Percentiles rank a stretch among this genome's conserved stretches.
Evolutionary conservation across 1,140 invertebrate genomes (phyloP).

Genomic region (Anthonomus grandis): DNA sequence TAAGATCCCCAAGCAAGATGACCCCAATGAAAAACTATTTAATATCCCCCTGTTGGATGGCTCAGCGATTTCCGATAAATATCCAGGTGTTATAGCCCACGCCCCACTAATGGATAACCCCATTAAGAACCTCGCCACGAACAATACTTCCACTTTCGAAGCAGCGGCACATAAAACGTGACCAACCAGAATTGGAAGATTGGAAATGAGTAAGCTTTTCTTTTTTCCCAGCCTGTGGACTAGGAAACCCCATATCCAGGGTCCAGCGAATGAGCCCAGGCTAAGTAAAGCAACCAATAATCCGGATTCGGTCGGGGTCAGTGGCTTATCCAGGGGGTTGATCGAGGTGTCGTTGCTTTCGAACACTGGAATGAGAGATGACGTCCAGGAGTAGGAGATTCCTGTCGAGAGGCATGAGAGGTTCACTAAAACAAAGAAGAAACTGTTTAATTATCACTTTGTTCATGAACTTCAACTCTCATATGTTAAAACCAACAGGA

Average conservation of each 20-base stretch:
- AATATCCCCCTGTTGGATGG: conserved; percentile 33
- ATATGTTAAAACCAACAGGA: no score
- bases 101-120: conserved; percentile 49
- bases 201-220: conserved; percentile 43
- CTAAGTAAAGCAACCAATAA: conserved; percentile 80
- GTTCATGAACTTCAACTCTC: no score
- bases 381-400: conserved; percentile 66
- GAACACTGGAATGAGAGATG: conserved; percentile 61
- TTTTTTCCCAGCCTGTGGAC: conserved; percentile 50
- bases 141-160: conserved; percentile 40
- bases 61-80: conserved; percentile 53
- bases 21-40: conserved; percentile 63
- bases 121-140: conserved; percentile 46
- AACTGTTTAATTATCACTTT: no score
- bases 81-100: conserved; percentile 52
- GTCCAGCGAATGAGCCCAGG: conserved; percentile 62
- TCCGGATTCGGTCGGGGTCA: conserved; percentile 57
- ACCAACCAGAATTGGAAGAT: conserved; percentile 46
- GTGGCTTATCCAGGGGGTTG: conserved; percentile 38
- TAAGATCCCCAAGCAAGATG: conserved; percentile 24
- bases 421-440: neutral
- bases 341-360: conserved; percentile 15
- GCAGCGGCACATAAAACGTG: conserved; percentile 49
- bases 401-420: neutral
- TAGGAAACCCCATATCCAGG: conserved; percentile 33